Evolutionary conservation across 1,140 invertebrate genomes (phyloP).

Genomic region (Drosophila equinoxialis): DNA sequence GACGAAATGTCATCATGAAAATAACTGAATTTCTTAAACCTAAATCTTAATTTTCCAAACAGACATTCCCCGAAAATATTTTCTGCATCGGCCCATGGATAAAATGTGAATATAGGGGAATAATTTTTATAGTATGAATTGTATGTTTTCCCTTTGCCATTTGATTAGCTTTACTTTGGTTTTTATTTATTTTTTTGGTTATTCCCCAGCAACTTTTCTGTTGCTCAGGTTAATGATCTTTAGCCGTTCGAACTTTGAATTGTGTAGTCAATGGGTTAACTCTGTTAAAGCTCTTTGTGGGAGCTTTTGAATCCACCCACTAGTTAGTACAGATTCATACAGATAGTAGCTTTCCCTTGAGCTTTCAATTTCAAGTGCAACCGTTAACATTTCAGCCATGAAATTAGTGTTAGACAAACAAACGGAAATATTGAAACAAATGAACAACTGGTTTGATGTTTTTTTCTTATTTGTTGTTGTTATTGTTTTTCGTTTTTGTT

Average conservation of each 20-base stretch:
- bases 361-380: slow-evolving; percentile 59
- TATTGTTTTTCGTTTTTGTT: too few relatives aligned
- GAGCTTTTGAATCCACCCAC: slow-evolving; percentile 36
- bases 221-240: neutral
- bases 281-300: slow-evolving; percentile 4
- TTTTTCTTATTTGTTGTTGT: neutral
- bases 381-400: slow-evolving; percentile 66
- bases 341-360: slow-evolving; percentile 35
- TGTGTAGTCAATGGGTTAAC: neutral
- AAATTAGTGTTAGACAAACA: slow-evolving; percentile 75
- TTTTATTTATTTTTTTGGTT: too few relatives aligned
- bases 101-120: too few relatives aligned
- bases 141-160: too few relatives aligned
- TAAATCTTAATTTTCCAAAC: too few relatives aligned
- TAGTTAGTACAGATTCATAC: slow-evolving; percentile 17
- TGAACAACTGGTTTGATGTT: slow-evolving; percentile 69
- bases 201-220: neutral
- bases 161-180: too few relatives aligned
- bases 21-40: too few relatives aligned
- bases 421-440: slow-evolving; percentile 41
- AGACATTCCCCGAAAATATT: too few relatives aligned
- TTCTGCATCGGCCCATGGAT: too few relatives aligned
- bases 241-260: too few relatives aligned
- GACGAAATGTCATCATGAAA: too few relatives aligned
- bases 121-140: too few relatives aligned